Conservation (phyloP, 2,888 invertebrate species). For the Hypolimnas misippus region DNA sequence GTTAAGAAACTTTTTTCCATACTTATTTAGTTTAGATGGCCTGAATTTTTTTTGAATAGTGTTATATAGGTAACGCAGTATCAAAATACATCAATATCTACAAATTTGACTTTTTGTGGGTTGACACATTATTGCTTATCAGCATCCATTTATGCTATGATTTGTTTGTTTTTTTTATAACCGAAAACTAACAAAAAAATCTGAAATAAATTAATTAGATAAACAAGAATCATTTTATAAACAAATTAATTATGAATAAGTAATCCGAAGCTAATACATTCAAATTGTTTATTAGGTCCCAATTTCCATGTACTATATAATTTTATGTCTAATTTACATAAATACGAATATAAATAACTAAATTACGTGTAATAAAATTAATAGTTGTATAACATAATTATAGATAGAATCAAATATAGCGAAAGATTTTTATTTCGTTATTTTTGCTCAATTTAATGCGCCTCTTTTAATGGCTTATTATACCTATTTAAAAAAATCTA, state of each 20-base stretch:
- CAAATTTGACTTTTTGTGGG: too few relatives aligned
- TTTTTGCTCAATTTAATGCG: not conserved
- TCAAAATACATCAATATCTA: too few relatives aligned
- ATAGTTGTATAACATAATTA: conserved; percentile 18
- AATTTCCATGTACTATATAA: conserved; percentile 3
- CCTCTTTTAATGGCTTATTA: too few relatives aligned
- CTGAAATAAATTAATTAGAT: not conserved
- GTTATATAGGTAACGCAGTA: too few relatives aligned
- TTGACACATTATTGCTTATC: too few relatives aligned
- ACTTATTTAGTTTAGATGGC: too few relatives aligned
- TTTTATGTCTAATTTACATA: conserved; percentile 17
- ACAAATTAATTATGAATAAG: conserved; percentile 11
- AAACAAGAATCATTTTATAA: not conserved
- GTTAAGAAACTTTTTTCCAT: too few relatives aligned
- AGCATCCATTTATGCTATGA: too few relatives aligned
- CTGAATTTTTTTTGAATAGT: too few relatives aligned
- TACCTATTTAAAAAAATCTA: too few relatives aligned
- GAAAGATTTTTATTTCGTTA: not conserved
- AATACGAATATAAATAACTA: conserved; percentile 20
- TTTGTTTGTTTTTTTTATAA: too few relatives aligned
- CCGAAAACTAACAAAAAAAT: not conserved
- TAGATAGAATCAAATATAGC: not conserved
- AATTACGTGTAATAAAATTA: conserved; percentile 14
- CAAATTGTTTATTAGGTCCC: not conserved
- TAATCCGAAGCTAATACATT: conserved; percentile 18